Percentiles rank a stretch among this genome's conserved stretches.
Evolutionary conservation across 2,888 invertebrate species (phyloP).

Genomic region (Acholoe squamosa): DNA sequence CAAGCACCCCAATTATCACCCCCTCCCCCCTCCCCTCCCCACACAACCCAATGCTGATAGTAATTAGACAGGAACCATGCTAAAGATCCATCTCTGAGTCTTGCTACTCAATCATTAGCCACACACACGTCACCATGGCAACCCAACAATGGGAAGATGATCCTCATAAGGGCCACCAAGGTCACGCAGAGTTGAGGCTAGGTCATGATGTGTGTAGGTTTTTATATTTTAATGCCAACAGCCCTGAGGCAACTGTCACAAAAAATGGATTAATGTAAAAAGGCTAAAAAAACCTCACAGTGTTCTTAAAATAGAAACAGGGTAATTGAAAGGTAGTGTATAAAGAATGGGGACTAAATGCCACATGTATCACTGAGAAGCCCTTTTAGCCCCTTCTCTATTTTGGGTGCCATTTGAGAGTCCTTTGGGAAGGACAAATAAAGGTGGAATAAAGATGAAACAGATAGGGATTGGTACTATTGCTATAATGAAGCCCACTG

Average conservation of each 20-base stretch:
- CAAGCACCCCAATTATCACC: constrained; percentile 37
- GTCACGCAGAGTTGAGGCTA: constrained; percentile 4
- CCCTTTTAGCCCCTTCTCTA: neutral
- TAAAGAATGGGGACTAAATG: neutral
- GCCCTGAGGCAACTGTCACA: neutral
- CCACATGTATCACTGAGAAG: neutral
- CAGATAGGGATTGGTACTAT: too few relatives aligned
- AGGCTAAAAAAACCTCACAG: too few relatives aligned
- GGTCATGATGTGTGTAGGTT: neutral
- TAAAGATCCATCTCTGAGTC: neutral
- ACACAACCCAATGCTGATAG: neutral
- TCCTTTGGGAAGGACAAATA: neutral
- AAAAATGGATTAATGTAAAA: neutral
- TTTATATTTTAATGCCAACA: neutral
- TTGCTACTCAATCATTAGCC: constrained; percentile 13
- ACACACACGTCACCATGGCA: constrained; percentile 5
- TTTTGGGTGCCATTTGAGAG: neutral
- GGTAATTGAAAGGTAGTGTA: neutral
- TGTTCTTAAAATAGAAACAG: neutral
- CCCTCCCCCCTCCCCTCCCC: neutral
- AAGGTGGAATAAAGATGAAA: neutral
- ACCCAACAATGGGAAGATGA: constrained; percentile 35
- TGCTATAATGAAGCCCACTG: too few relatives aligned
- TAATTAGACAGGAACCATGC: constrained; percentile 41
- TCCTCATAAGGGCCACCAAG: neutral